These are phyloP conservation scores for Atrichornis clamosus DNA, from an alignment of 2,113 vertebrate species.

Conservation along the genomic window DNA sequence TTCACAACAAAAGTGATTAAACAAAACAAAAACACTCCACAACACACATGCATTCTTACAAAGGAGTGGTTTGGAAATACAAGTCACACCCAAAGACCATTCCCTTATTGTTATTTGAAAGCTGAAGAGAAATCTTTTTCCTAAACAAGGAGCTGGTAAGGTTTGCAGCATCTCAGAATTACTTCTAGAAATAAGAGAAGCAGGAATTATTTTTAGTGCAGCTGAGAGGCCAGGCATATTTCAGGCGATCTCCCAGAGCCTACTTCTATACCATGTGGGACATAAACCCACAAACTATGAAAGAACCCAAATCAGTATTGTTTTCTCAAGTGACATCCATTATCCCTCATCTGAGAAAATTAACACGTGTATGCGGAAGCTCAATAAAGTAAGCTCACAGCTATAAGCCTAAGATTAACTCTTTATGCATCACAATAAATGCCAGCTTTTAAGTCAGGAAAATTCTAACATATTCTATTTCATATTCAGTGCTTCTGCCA, in stretches of 20 bases:
- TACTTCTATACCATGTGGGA: conserved; percentile 52
- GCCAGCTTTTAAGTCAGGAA: not conserved
- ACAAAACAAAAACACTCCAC: not conserved
- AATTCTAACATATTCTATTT: not conserved
- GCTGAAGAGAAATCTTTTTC: not conserved
- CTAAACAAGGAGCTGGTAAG: conserved; percentile 25
- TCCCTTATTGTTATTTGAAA: not conserved
- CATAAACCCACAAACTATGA: conserved; percentile 65
- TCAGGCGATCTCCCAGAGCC: conserved; percentile 57
- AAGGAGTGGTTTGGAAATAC: not conserved
- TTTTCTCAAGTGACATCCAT: conserved; percentile 64
- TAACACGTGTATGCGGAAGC: conserved; percentile 57
- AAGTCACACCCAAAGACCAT: not conserved
- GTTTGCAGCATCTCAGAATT: conserved; percentile 27
- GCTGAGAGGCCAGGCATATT: conserved; percentile 59
- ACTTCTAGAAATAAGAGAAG: conserved; percentile 36
- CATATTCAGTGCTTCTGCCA: not conserved
- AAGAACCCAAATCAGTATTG: conserved; percentile 62
- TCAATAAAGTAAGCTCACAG: conserved; percentile 56
- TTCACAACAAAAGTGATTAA: not conserved
- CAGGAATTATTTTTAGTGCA: conserved; percentile 66
- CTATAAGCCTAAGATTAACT: conserved; percentile 48
- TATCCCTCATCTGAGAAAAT: conserved; percentile 67
- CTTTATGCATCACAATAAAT: not conserved
- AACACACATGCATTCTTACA: not conserved